Percentiles rank a stretch among this genome's conserved stretches.
Evolutionary conservation across 2,113 vertebrate genomes (phyloP).

Genomic region (Tenebrosternarchus preto): DNA sequence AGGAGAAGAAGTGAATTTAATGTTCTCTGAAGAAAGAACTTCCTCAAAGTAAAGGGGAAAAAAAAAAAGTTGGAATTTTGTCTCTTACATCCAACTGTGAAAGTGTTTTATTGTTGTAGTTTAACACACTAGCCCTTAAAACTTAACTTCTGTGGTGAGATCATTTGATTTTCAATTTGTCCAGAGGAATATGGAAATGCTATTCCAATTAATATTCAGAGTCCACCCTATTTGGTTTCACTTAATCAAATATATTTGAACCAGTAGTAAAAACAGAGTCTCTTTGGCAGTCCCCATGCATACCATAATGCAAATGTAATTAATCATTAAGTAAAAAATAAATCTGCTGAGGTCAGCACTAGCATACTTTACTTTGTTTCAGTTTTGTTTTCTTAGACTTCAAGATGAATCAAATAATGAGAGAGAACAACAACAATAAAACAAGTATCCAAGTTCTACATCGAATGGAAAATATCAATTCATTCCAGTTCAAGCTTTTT

Average conservation of each 20-base stretch:
- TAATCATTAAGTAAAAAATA: conserved; percentile 61
- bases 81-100: conserved; percentile 51
- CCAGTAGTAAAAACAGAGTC: conserved; percentile 58
- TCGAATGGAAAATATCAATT: conserved; percentile 75
- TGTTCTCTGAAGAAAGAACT: conserved; percentile 54
- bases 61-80: conserved; percentile 34
- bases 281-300: conserved; percentile 58
- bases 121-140: conserved; percentile 56
- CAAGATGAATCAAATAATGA: conserved; percentile 71
- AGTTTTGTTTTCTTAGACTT: conserved; percentile 64
- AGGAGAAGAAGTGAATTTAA: conserved; percentile 48
- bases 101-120: conserved; percentile 59
- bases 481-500: conserved; percentile 64
- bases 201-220: conserved; percentile 50
- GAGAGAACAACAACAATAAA: conserved; percentile 74
- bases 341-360: conserved; percentile 63
- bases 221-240: conserved; percentile 54
- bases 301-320: conserved; percentile 56
- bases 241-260: conserved; percentile 61
- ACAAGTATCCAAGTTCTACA: conserved; percentile 69
- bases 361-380: conserved; percentile 56
- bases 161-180: conserved; percentile 58
- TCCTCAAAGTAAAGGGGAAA: conserved; percentile 52
- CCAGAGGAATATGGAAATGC: conserved; percentile 53
- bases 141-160: conserved; percentile 59